Evolutionary conservation across 2,113 vertebrate species (phyloP).

Genomic region (Salvelinus namaycush): DNA sequence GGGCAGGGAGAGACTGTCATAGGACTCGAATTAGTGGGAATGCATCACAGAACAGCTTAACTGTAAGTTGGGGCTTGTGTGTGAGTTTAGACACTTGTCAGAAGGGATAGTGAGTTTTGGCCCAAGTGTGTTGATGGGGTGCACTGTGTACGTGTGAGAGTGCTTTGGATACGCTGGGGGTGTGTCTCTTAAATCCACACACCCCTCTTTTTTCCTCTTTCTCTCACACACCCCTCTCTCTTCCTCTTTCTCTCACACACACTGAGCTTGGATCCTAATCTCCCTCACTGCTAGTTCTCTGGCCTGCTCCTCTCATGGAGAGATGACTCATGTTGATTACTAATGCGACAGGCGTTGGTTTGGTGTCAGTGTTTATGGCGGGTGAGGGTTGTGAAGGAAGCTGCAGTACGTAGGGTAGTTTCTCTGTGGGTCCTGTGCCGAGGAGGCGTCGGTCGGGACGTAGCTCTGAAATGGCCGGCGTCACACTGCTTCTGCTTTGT

Average conservation of each 20-base stretch:
- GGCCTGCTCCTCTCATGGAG: neutral
- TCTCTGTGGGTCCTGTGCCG: neutral
- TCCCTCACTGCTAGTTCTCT: slow-evolving; percentile 4
- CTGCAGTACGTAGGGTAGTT: neutral
- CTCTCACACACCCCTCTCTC: slow-evolving; percentile 12
- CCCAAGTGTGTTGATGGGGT: neutral
- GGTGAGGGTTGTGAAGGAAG: no score
- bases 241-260: neutral
- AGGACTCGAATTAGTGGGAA: neutral
- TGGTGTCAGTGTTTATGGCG: neutral
- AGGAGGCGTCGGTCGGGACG: neutral
- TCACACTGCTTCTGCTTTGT: slow-evolving; percentile 41
- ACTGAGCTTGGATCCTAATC: slow-evolving; percentile 26
- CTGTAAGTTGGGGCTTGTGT: neutral
- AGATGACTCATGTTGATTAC: slow-evolving; percentile 2
- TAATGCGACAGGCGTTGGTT: slow-evolving; percentile 3
- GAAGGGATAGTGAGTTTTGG: slow-evolving; percentile 15
- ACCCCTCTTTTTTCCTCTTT: slow-evolving; percentile 50
- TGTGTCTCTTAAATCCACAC: slow-evolving; percentile 34
- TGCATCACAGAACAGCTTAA: neutral
- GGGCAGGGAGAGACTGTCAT: neutral
- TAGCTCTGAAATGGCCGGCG: slow-evolving; percentile 46
- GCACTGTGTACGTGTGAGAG: neutral
- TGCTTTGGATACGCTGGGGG: slow-evolving; percentile 25
- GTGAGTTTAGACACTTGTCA: neutral